Evolutionary conservation across 1,140 invertebrate genomes (phyloP).

Genomic region (Matsumurasca onukii): DNA sequence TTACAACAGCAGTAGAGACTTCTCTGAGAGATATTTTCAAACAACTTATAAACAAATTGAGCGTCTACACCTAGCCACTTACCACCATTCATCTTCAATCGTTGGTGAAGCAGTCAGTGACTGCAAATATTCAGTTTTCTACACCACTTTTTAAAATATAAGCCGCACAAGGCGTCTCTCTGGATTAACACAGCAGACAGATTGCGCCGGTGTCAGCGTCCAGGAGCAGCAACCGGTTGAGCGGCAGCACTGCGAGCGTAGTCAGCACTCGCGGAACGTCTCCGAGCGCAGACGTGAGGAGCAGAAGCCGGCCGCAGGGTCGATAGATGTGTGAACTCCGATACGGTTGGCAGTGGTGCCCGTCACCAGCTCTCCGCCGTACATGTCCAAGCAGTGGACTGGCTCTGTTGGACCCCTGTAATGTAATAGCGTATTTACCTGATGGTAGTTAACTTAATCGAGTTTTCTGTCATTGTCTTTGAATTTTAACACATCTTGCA

Average conservation of each 20-base stretch:
- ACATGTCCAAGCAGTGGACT: constrained; percentile 79
- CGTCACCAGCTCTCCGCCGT: constrained; percentile 75
- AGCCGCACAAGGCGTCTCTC: no score
- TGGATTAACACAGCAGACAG: constrained; percentile 74
- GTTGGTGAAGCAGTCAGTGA: no score
- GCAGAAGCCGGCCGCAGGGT: constrained; percentile 71
- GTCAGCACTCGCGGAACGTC: constrained; percentile 87
- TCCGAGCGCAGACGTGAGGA: constrained; percentile 85
- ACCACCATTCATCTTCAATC: no score
- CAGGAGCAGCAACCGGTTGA: constrained; percentile 84
- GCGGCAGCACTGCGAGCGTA: constrained; percentile 80
- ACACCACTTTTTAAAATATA: no score
- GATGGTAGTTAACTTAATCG: not conserved
- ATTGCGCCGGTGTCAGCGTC: constrained; percentile 91
- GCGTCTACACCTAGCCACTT: no score
- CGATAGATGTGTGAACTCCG: constrained; percentile 80
- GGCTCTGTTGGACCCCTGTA: constrained; percentile 81
- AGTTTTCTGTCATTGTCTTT: no score
- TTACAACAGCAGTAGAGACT: no score
- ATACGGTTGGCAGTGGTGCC: constrained; percentile 87
- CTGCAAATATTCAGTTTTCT: no score
- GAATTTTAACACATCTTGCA: no score
- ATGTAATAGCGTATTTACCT: constrained; percentile 4
- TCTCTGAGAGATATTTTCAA: no score
- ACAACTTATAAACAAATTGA: no score